Evolutionary conservation across 2,888 invertebrate species (phyloP), one percentile per base, ranked within the genome.

Genomic region (Stenotaenia linearis): DNA sequence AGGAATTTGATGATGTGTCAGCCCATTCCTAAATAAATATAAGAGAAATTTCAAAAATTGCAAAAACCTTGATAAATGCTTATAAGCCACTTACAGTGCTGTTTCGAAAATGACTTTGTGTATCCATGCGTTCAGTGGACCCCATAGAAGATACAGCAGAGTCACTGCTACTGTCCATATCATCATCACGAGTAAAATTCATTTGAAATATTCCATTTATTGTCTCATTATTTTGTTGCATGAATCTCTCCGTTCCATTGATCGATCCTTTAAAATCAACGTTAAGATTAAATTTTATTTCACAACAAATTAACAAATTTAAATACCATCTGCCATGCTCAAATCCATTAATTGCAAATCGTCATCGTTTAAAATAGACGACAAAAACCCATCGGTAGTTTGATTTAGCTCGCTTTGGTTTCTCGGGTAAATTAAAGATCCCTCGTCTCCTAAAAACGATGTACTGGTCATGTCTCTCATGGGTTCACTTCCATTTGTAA

Each of bases 101-200:
- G 10, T 69, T 69, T 69, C 69, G 2, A 21, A n/a, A 56, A 56
- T 56, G 23, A 18, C 56, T n/a, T n/a, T n/a, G n/a, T n/a, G n/a
- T n/a, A n/a, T n/a, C 93, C 10, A 95, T 94, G 15, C 83, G 83
- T 37, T 95, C 89, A 84, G 96, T 95, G 1, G 95, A 95, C 2
- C 95, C 95, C 94, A 96, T 94, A 1, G 95, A 95, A 81, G 95
- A 95, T 40, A 95, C 95, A 0, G 95, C 95, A 84, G 95, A 95
- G 86, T 96, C 96, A 79, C 94, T 94, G 18, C 94, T 94, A 0
- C 94, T 93, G 85, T 96, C 93, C 87, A 92, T 83, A 40, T 84
- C 83, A 86, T 93, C 88, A 83, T 90, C 90, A 61, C 88, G 88
- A 82, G 95, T 94, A 87, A 94, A 87, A 92, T 69, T 28, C 15